Base-by-base conservation (phyloP, 2,113 vertebrate genomes). In the Grammomys surdaster region DNA sequence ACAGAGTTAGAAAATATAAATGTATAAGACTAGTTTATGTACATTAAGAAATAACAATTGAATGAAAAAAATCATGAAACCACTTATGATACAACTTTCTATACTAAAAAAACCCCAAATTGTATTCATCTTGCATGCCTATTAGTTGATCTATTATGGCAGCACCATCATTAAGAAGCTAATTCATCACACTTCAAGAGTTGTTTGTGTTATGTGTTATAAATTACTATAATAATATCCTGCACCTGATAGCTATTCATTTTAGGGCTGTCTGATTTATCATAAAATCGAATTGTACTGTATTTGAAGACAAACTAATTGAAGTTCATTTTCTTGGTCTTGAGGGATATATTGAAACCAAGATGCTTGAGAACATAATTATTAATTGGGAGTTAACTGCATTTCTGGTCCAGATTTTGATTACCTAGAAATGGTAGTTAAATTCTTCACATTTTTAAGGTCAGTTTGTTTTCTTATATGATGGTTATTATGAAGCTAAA, bases 241-340 rank as follows among this genome's bases (percentile, higher is more conserved):
- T 97, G 92, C 95, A 98, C 98, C 98, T 98, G 98, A 98, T 98
- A 96, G 97, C 98, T 98, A 98, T 98, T 98, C 97, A 98, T 98
- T 98, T 96, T 70, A 84, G 82, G 97, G 94, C 81, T 82, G 8
- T 97, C 95, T 98, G 97, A 97, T 97, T 97, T 98, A 98, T 98
- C 93, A 91, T 97, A 97, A 90, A 76, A 97, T 97, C 97, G 94
- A 98, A 94, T 40, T 73, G 65, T 95, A 96, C 65, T 84, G 0
- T 87, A 9, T 98, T 98, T 98, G 95, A 98, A 98, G 81, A 97
- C 72, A 98, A 96, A 97, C 89, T 98, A 98, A 98, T 81, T 95
- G 81, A 98, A 97, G 94, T 97, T 97, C 4, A 56, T 98, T 98
- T 98, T 97, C 91, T 75, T 88, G 36, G 94, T 97, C n/a, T 97